Evolutionary conservation across 1,140 invertebrate species (phyloP), one percentile per base, ranked within the genome.

Genomic region (Euborellia annulipes): DNA sequence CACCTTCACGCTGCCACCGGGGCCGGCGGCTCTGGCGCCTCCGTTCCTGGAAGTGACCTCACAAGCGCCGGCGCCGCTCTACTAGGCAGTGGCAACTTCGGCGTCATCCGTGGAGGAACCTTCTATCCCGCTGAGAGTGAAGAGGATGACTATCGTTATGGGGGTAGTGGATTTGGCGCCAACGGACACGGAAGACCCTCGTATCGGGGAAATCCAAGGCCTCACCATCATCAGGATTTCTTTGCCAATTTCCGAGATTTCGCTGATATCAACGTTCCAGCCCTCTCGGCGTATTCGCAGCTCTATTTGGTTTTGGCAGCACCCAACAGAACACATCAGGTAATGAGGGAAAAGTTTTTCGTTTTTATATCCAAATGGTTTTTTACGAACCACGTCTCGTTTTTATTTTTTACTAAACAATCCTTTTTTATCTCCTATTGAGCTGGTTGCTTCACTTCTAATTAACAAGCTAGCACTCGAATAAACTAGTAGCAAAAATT

Each of bases 211-310:
- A 67, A 68, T 49, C 63, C 65, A 0, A 49, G 72, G 55, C 73
- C 74, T 0, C 67, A 70, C 47, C 72, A 71, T 49, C 73, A 75
- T 41, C 43, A 21, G 19, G 78, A 84, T 52, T 82, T 83, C 55
- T 89, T 89, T 54, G 82, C 83, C 3, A 86, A 88, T 55, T 89
- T 89, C 65, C 72, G 82, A 49, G 85, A 89, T 55, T 89, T 89
- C 55, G 85, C 85, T 1, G 85, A 89, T 53, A 86, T 88, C 20
- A 87, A 85, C 34, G 77, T 81, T 6, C 82, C 82, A 9, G 74
- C 81, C 0, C 82, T 83, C 55, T 73, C 82, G 1, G 80, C 81
- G 3, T 87, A 79, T 58, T 87, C 84, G 0, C 79, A 87, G 51
- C 76, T 78, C 46, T 80, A 85, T 17, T 79, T 87, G 0, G 82